Percentiles rank a stretch among this genome's conserved stretches.
These are phyloP conservation scores for Ceratina calcarata DNA, from an alignment of 1,140 invertebrate genomes.

Conservation along the genomic window DNA sequence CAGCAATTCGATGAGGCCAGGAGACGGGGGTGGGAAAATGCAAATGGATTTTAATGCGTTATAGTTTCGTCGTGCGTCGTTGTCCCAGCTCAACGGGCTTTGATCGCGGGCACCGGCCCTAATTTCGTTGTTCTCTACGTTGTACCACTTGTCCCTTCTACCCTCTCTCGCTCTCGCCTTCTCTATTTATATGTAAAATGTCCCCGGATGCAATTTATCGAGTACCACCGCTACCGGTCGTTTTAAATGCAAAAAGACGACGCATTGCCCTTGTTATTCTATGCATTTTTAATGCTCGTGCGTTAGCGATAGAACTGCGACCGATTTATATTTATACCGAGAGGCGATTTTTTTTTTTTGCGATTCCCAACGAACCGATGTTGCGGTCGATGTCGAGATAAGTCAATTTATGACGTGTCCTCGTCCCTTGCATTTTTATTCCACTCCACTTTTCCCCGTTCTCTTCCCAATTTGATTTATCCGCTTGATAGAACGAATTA, in stretches of 20 bases:
- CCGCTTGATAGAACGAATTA: neutral
- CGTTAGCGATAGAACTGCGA: constrained; percentile 15
- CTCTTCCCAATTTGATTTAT: constrained; percentile 7
- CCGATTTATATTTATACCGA: constrained; percentile 29
- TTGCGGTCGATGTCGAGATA: constrained; percentile 3
- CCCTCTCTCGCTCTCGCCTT: neutral
- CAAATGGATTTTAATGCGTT: constrained; percentile 30
- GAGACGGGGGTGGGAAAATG: constrained; percentile 2
- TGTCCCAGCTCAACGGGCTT: neutral
- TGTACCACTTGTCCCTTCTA: neutral
- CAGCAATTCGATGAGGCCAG: neutral
- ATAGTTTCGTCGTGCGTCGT: constrained; percentile 22
- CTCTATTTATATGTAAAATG: constrained; percentile 45
- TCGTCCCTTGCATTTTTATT: neutral
- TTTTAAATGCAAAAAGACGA: constrained; percentile 45
- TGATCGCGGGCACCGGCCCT: constrained; percentile 18
- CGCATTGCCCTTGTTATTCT: constrained; percentile 17
- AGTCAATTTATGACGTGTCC: constrained; percentile 20
- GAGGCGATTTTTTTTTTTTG: neutral
- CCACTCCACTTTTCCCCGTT: neutral
- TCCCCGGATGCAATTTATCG: constrained; percentile 35
- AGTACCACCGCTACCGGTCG: neutral
- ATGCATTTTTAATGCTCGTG: constrained; percentile 43
- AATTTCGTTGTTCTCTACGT: constrained; percentile 24
- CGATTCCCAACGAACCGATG: neutral